A percentile compares a stretch with the other conserved stretches of the same genome.
phyloP scores from a whole-genome alignment of 2,797 vertebrate species.

The Psittacula echo region DNA sequence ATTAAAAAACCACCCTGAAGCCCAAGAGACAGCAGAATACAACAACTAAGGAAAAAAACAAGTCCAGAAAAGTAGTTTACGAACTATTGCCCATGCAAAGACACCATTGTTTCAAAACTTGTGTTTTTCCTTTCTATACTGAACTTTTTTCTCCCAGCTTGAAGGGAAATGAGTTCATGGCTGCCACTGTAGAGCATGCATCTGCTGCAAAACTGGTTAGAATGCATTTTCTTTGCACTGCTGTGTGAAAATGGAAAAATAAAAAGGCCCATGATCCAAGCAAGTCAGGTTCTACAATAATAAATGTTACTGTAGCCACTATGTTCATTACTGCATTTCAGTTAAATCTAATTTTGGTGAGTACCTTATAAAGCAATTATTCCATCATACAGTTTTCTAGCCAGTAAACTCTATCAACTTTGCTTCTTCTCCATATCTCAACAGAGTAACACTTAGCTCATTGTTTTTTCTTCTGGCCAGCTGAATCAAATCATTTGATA shows the following conservation, averaged over 20 bases:
- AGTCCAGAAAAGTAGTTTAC: not conserved
- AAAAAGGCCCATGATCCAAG: not conserved
- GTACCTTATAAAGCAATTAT: not conserved
- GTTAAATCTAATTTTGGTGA: not conserved
- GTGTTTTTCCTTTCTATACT: not conserved
- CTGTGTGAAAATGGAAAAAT: not conserved
- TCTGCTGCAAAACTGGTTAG: not conserved
- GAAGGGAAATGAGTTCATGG: not conserved
- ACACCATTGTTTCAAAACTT: not conserved
- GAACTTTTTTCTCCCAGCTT: not conserved
- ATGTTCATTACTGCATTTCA: not conserved
- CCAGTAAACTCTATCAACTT: not conserved
- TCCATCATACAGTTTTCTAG: not conserved
- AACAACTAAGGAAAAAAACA: not conserved
- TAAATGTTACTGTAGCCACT: not conserved
- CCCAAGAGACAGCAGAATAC: not conserved
- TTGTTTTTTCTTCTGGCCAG: not conserved
- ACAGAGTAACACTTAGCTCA: not conserved
- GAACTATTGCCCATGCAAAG: not conserved
- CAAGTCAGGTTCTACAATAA: not conserved
- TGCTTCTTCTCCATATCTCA: not conserved
- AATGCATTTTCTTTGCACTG: not conserved
- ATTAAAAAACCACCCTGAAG: not conserved
- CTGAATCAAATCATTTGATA: not conserved
- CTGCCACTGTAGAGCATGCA: not conserved